phyloP scores from a whole-genome alignment of 2,888 invertebrate species.

The Antitype chi region DNA sequence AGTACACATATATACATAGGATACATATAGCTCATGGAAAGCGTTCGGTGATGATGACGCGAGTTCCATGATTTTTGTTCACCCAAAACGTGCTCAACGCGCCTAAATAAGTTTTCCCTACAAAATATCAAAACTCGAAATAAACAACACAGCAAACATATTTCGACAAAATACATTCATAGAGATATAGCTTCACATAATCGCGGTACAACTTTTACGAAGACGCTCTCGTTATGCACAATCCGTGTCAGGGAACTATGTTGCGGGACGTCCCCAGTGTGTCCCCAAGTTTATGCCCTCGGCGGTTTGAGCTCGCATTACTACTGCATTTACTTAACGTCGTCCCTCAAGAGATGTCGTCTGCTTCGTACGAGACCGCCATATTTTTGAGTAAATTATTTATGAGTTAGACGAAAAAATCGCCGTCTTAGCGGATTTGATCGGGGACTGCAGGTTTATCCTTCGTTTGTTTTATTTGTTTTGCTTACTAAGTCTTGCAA shows the following conservation, averaged over 20 bases:
- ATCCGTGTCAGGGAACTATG: conserved; percentile 53
- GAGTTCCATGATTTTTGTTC: too few species aligned
- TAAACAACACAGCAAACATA: conserved; percentile 3
- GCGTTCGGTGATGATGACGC: too few species aligned
- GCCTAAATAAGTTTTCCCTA: too few species aligned
- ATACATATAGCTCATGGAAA: too few species aligned
- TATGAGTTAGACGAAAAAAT: conserved; percentile 27
- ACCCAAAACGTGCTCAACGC: too few species aligned
- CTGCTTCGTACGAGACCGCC: conserved; percentile 37
- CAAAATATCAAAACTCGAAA: not conserved
- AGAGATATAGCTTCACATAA: conserved; percentile 29
- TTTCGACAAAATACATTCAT: conserved; percentile 24
- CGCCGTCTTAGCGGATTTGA: not conserved
- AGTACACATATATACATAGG: too few species aligned
- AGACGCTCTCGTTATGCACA: conserved; percentile 59
- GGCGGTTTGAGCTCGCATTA: conserved; percentile 55
- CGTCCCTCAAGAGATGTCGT: conserved; percentile 48
- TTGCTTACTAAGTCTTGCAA: not conserved
- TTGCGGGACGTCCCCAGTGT: conserved; percentile 47
- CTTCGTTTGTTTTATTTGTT: conserved; percentile 1
- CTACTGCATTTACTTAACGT: conserved; percentile 63
- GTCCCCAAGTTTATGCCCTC: conserved; percentile 53
- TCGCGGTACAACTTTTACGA: conserved; percentile 45
- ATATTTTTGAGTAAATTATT: conserved; percentile 57
- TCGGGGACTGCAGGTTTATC: conserved; percentile 1